Conservation (phyloP, 2,113 vertebrate genomes). For the Ovis canadensis region DNA sequence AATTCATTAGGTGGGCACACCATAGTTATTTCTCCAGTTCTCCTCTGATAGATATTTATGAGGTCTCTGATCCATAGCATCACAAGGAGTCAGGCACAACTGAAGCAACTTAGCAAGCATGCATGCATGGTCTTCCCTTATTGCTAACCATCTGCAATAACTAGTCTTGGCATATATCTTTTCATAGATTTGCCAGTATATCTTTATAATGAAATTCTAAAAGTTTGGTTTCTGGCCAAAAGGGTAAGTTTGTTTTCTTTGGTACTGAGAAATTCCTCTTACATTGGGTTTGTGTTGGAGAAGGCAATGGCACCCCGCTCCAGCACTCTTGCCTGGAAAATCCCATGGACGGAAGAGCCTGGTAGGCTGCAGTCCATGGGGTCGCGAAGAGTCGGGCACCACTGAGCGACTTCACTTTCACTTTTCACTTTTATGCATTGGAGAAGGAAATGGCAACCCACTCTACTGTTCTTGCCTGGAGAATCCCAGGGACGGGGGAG, state of each 20-base stretch:
- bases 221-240: background rate
- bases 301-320: too few species aligned
- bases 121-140: background rate
- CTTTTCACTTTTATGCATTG: too few species aligned
- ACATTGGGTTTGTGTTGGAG: background rate
- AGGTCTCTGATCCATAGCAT: fast-evolving
- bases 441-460: too few species aligned
- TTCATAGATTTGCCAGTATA: background rate
- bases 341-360: too few species aligned
- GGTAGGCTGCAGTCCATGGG: too few species aligned
- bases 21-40: background rate
- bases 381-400: too few species aligned
- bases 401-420: too few species aligned
- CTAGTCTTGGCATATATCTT: background rate
- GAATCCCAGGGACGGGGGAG: too few species aligned
- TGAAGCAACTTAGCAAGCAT: background rate
- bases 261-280: background rate
- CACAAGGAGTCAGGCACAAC: background rate
- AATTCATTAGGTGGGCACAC: background rate
- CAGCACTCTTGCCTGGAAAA: too few species aligned
- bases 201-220: background rate
- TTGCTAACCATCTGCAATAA: background rate
- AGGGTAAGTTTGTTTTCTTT: background rate
- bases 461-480: too few species aligned
- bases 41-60: background rate